These are phyloP conservation scores for Drosophila funebris DNA, from an alignment of 1,140 invertebrate genomes.

Conservation along the genomic window DNA sequence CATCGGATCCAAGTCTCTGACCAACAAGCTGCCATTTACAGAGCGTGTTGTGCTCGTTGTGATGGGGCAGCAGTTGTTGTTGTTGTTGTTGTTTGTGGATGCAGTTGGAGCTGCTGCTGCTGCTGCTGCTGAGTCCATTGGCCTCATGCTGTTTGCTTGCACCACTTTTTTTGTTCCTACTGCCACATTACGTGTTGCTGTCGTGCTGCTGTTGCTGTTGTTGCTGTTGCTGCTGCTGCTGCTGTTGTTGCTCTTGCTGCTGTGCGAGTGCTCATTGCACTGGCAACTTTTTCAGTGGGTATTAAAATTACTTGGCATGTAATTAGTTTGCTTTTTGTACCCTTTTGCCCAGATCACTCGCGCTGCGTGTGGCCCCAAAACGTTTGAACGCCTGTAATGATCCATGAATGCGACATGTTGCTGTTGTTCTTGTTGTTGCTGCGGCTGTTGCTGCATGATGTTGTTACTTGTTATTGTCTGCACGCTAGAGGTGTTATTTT, in stretches of 20 bases:
- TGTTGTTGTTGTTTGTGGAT: slow-evolving; percentile 29
- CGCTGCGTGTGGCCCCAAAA: slow-evolving; percentile 68
- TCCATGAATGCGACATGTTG: slow-evolving; percentile 34
- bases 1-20: slow-evolving; percentile 13
- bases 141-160: slow-evolving; percentile 71
- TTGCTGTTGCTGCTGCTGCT: slow-evolving; percentile 21
- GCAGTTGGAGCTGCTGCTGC: slow-evolving; percentile 28
- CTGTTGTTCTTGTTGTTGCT: slow-evolving; percentile 16
- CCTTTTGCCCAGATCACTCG: slow-evolving; percentile 39
- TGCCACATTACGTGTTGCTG: slow-evolving; percentile 59
- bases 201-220: slow-evolving; percentile 20
- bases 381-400: slow-evolving; percentile 36
- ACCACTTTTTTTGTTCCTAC: slow-evolving; percentile 65
- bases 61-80: slow-evolving; percentile 33
- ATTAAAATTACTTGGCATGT: slow-evolving; percentile 80
- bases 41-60: slow-evolving; percentile 37
- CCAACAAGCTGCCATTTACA: slow-evolving; percentile 62
- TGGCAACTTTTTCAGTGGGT: slow-evolving; percentile 58
- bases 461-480: slow-evolving; percentile 24
- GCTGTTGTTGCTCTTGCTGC: slow-evolving; percentile 34
- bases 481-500: slow-evolving; percentile 66
- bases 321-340: slow-evolving; percentile 70
- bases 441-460: slow-evolving; percentile 14
- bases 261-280: slow-evolving; percentile 66
- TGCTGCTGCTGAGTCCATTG: slow-evolving; percentile 61